Base-by-base conservation (phyloP, 1,140 invertebrate species). In the Halictus rubicundus region DNA sequence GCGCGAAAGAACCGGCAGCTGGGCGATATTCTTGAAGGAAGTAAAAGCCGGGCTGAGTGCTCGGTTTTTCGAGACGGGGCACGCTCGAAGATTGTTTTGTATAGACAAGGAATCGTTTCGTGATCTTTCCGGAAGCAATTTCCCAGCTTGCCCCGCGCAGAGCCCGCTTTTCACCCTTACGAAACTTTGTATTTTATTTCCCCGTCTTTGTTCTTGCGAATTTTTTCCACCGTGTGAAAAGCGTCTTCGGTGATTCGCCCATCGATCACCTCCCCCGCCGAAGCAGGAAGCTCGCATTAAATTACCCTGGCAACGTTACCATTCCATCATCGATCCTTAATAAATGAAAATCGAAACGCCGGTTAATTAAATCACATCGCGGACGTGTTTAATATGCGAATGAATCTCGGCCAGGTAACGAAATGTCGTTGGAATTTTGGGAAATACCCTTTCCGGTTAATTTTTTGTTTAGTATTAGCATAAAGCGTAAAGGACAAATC, bases 361-460 rank as follows among this genome's bases (percentile, higher is more conserved):
- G 32, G 42, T 63, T 63, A 78, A 78, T 63, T 70, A 49, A 77
- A 60, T 77, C 63, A 61, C 57, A 61, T 27, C 25, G 42, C 42
- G 42, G 52, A 77, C 75, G 75, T 70, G 75, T 69, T 70, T 77
- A 49, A 68, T 57, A 57, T 69, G 19, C 74, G 74, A n/a, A 49
- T 23, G 57, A 63, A 70, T 39, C 42, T 52, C 61, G 23, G 27
- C 19, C 4, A 0, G 7, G 1, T 4, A 19, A 7, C 39, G 23
- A 60, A 54, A 46, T 66, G 59, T 42, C 37, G 37, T 37, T 39
- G 37, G 9, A n/a, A 46, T 46, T 46, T 46, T 46, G 42, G 42
- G 10, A 46, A 46, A 46, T 46, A 12, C 12, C 42, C 42, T 46
- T 46, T 46, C 42, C 0, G 42, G 14, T 46, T 46, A 12, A 46